A percentile compares a stretch with the other conserved stretches of the same genome.
Evolutionary conservation across 2,113 vertebrate species (phyloP).

Genomic region (Marmota flaviventris): DNA sequence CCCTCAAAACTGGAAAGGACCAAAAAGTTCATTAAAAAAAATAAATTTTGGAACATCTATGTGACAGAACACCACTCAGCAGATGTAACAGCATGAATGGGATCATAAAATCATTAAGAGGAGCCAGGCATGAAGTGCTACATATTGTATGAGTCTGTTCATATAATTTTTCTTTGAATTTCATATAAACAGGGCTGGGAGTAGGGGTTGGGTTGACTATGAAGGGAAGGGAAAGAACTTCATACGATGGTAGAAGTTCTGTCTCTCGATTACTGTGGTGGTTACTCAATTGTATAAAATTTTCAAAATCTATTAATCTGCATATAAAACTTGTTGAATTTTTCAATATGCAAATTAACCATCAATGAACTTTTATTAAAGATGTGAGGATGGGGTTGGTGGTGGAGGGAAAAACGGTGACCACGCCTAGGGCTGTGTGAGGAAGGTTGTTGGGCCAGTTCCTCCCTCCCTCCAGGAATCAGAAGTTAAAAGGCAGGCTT

Average conservation of each 20-base stretch:
- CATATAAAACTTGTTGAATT: background rate
- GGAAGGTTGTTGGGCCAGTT: no score
- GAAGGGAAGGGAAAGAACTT: background rate
- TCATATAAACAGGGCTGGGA: background rate
- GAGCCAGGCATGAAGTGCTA: background rate
- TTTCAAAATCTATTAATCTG: background rate
- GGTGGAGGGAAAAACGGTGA: background rate
- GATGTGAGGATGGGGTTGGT: background rate
- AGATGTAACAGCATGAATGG: background rate
- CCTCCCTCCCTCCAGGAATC: accelerated
- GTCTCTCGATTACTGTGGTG: background rate
- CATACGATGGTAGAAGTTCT: background rate
- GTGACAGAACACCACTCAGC: background rate
- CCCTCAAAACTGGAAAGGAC: background rate
- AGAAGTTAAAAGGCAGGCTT: background rate
- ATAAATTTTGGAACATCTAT: background rate
- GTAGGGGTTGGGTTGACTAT: background rate
- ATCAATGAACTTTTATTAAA: background rate
- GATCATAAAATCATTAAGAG: background rate
- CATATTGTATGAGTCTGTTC: background rate
- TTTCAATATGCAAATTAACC: background rate
- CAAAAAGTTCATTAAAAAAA: background rate
- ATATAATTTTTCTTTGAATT: no score
- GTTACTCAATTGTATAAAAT: background rate
- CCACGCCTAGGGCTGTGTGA: accelerated